phyloP scores from a whole-genome alignment of 2,888 invertebrate species.

The Acleris emargana region DNA sequence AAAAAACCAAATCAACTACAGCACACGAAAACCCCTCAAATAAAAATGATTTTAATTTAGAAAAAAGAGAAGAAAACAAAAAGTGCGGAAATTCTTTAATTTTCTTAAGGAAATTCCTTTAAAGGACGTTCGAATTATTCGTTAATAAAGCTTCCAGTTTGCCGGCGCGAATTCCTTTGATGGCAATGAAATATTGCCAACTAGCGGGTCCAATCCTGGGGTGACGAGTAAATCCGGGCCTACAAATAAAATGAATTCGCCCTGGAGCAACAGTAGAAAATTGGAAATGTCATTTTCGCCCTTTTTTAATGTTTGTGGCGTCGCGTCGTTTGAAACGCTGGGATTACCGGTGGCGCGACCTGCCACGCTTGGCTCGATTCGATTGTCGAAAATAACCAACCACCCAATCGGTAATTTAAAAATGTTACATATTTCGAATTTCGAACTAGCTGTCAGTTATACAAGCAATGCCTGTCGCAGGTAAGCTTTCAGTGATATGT shows the following conservation, averaged over 20 bases:
- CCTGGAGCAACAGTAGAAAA: constrained; percentile 82
- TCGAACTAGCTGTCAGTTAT: constrained; percentile 28
- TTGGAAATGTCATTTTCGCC: constrained; percentile 85
- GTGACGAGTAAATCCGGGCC: constrained; percentile 76
- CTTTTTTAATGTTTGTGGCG: constrained; percentile 82
- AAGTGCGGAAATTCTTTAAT: constrained; percentile 69
- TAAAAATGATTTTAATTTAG: constrained; percentile 60
- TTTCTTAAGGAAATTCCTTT: constrained; percentile 69
- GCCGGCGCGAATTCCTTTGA: constrained; percentile 71
- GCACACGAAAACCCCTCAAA: constrained; percentile 50
- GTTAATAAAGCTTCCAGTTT: constrained; percentile 68
- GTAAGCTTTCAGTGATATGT: constrained; percentile 14
- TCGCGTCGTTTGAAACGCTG: constrained; percentile 56
- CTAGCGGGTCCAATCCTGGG: constrained; percentile 62
- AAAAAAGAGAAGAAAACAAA: constrained; percentile 59
- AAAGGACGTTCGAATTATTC: constrained; percentile 68
- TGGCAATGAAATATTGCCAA: constrained; percentile 76
- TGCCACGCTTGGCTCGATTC: constrained; percentile 68
- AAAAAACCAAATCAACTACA: constrained; percentile 44
- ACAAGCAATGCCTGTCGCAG: constrained; percentile 18
- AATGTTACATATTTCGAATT: constrained; percentile 42
- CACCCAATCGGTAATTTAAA: constrained; percentile 65
- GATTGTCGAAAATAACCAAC: constrained; percentile 64
- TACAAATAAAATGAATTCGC: constrained; percentile 80
- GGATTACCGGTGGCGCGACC: constrained; percentile 68